Conservation (phyloP, 2,888 invertebrate species). For the Tolmerus cingulatus region DNA sequence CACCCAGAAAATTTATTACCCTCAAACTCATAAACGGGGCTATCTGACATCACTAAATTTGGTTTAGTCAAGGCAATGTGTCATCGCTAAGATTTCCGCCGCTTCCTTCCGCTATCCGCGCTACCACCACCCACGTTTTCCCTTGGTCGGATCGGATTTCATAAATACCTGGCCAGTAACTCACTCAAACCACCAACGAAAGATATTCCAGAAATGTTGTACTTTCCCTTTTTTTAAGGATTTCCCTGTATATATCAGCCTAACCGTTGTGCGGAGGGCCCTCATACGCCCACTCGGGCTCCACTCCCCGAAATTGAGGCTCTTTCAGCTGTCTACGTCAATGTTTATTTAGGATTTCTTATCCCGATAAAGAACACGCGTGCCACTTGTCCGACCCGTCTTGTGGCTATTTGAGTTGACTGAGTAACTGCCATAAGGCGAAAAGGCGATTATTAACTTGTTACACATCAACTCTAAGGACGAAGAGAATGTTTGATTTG, state of each 20-base stretch:
- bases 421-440: background rate
- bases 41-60: background rate
- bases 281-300: background rate
- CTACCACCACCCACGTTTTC: background rate
- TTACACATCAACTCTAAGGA: background rate
- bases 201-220: background rate
- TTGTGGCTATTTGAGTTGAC: background rate
- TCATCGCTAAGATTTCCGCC: background rate
- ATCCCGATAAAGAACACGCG: background rate
- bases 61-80: background rate
- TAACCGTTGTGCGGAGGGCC: background rate
- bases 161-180: background rate
- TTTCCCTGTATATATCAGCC: background rate
- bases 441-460: background rate
- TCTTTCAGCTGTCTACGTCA: background rate
- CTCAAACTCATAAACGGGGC: background rate
- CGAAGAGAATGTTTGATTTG: background rate
- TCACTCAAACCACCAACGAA: background rate
- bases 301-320: background rate
- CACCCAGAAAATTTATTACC: background rate
- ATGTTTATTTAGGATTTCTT: conserved; percentile 22
- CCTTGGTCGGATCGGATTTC: background rate
- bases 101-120: background rate
- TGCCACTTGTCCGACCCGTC: background rate
- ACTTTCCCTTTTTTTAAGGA: background rate